A percentile compares a stretch with the other conserved stretches of the same genome.
These are phyloP conservation scores for Chaetogeoica ovagalla DNA, from an alignment of 2,888 invertebrate species.

Conservation along the genomic window DNA sequence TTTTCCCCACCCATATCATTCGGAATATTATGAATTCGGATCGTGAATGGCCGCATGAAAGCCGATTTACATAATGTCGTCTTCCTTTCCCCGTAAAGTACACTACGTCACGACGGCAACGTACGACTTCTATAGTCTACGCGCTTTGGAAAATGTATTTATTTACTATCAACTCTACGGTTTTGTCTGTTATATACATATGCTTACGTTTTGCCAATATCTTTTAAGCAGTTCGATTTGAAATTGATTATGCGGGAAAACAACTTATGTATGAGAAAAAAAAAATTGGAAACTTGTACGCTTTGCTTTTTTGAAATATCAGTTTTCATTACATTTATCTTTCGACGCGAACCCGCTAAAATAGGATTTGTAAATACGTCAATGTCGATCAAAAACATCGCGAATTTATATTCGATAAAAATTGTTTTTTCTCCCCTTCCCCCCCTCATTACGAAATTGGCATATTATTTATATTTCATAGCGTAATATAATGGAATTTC, in stretches of 20 bases:
- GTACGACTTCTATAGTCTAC: background rate
- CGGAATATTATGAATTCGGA: constrained; percentile 14
- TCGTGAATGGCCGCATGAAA: constrained; percentile 36
- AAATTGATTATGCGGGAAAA: background rate
- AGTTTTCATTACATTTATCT: background rate
- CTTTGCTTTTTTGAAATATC: background rate
- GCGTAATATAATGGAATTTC: background rate
- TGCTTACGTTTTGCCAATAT: background rate
- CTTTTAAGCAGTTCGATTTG: background rate
- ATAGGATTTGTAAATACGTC: background rate
- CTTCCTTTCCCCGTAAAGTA: constrained; percentile 30
- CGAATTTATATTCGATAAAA: too few species aligned
- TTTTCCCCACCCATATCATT: constrained; percentile 6
- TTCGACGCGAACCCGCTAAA: background rate
- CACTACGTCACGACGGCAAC: constrained; percentile 38
- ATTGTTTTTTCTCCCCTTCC: background rate
- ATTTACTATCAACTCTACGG: background rate
- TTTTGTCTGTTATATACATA: constrained; percentile 12
- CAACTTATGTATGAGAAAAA: background rate
- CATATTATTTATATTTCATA: constrained; percentile 3
- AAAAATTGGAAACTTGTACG: background rate
- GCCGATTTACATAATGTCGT: constrained; percentile 45
- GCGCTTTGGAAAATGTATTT: constrained; percentile 13
- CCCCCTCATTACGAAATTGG: background rate
- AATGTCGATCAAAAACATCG: background rate